These are phyloP conservation scores for Casuarius casuarius DNA, from an alignment of 2,113 vertebrate genomes.

Conservation along the genomic window DNA sequence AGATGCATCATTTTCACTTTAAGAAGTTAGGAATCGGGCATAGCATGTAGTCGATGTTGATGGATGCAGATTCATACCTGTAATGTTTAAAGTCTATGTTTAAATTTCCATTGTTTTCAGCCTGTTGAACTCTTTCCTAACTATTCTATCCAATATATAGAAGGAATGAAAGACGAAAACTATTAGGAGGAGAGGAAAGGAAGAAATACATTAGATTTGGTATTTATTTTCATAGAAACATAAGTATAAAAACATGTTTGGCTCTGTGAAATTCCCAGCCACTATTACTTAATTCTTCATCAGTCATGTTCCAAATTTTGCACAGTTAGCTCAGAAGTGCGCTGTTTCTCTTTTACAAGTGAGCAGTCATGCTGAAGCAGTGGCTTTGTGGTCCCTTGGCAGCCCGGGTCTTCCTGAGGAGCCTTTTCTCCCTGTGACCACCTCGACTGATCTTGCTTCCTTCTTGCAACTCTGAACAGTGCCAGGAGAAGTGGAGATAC, in stretches of 20 bases:
- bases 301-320: not conserved
- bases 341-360: not conserved
- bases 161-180: not conserved
- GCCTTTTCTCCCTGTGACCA: not conserved
- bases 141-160: not conserved
- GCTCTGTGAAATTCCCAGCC: not conserved
- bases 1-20: not conserved
- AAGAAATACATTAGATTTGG: not conserved
- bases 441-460: not conserved
- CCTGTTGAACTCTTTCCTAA: not conserved
- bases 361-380: not conserved
- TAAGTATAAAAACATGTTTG: not conserved
- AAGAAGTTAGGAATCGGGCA: not conserved
- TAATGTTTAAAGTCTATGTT: not conserved
- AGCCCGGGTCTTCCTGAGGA: not conserved
- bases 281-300: not conserved
- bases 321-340: not conserved
- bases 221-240: not conserved
- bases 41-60: fast-evolving
- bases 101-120: not conserved
- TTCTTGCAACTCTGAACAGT: not conserved
- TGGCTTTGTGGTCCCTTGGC: not conserved
- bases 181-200: not conserved
- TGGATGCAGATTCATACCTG: not conserved
- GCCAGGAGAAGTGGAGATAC: not conserved